A percentile compares a stretch with the other conserved stretches of the same genome.
These are phyloP conservation scores for Aspiorhynchus laticeps DNA, from an alignment of 2,113 vertebrate species.

Conservation along the genomic window DNA sequence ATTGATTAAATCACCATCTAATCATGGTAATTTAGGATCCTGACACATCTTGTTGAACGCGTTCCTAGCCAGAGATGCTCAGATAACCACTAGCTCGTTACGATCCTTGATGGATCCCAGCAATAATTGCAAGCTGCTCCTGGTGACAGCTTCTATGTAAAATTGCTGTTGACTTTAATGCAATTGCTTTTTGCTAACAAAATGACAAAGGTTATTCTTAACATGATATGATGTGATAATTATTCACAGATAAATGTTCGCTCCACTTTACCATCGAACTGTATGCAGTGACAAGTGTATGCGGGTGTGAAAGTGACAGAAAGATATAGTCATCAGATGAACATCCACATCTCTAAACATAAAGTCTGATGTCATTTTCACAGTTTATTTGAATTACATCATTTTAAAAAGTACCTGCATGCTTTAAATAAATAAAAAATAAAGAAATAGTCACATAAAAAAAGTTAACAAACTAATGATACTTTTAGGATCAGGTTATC, in stretches of 20 bases:
- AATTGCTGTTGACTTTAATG: constrained; percentile 39
- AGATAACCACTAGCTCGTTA: background rate
- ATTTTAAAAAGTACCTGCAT: background rate
- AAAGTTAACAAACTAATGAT: background rate
- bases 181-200: constrained; percentile 19
- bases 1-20: constrained; percentile 41
- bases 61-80: constrained; percentile 24
- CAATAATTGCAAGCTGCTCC: constrained; percentile 36
- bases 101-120: constrained; percentile 27
- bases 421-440: background rate
- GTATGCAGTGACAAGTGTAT: background rate
- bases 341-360: background rate
- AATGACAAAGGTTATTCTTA: constrained; percentile 20
- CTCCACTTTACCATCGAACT: background rate
- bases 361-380: background rate
- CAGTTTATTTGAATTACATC: background rate
- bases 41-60: background rate
- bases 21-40: constrained; percentile 15
- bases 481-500: background rate
- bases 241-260: background rate
- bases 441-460: background rate
- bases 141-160: constrained; percentile 14
- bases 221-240: constrained; percentile 32
- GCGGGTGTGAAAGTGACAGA: background rate
- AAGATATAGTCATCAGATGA: background rate